A percentile compares a stretch with the other conserved stretches of the same genome.
Evolutionary conservation across 1,140 invertebrate genomes (phyloP).

Genomic region (Pygmarrhopalites habei): DNA sequence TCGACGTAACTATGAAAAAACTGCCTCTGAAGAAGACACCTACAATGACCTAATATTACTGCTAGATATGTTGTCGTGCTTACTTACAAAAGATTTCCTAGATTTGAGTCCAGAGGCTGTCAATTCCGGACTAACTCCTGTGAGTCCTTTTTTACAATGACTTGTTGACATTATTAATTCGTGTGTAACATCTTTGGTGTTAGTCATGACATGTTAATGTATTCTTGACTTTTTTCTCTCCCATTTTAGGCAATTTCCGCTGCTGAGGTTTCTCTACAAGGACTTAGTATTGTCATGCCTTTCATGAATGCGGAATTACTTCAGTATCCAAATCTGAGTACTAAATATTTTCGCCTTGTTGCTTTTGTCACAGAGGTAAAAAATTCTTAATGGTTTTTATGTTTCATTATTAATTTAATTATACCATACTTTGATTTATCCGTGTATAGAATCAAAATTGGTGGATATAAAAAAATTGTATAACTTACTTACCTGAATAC

Average conservation of each 20-base stretch:
- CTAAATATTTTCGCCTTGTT: constrained; percentile 47
- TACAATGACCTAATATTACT: constrained; percentile 64
- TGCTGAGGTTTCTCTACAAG: constrained; percentile 60
- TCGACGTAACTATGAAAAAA: constrained; percentile 46
- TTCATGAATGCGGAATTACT: constrained; percentile 66
- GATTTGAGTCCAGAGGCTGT: constrained; percentile 48
- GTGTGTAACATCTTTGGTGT: constrained; percentile 11
- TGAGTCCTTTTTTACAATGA: too few relatives aligned
- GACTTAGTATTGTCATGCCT: constrained; percentile 65
- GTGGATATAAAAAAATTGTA: too few relatives aligned
- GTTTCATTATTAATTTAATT: constrained; percentile 15
- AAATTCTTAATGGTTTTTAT: neutral
- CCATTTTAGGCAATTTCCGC: constrained; percentile 49
- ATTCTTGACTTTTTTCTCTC: too few relatives aligned
- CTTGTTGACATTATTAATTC: too few relatives aligned
- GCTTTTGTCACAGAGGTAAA: neutral
- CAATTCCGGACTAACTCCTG: constrained; percentile 18
- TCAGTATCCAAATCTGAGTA: constrained; percentile 61
- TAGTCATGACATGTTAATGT: constrained; percentile 33
- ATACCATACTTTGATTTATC: too few relatives aligned
- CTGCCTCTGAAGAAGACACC: constrained; percentile 60
- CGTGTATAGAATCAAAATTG: too few relatives aligned
- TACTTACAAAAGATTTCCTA: constrained; percentile 64
- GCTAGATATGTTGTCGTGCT: constrained; percentile 61
- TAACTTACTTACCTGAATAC: too few relatives aligned